A percentile compares a stretch with the other conserved stretches of the same genome.
These are phyloP conservation scores for Pachyseris speciosa DNA, from an alignment of 64 coral and sea anemone genomes.

Conservation along the genomic window DNA sequence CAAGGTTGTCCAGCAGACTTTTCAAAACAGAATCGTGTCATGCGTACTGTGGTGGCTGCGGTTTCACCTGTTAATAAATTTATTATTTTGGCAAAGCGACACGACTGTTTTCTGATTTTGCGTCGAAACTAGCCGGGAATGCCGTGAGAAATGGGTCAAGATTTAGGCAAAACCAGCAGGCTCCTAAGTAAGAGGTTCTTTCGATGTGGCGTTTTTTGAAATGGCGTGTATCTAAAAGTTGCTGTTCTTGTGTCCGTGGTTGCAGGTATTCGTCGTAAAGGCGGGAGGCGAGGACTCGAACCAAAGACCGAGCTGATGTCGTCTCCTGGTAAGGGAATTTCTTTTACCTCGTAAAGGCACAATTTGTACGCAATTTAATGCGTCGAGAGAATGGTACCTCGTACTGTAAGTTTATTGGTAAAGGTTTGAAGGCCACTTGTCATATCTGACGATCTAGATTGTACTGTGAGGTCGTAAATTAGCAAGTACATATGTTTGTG, in stretches of 20 bases:
- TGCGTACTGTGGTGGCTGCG: not conserved
- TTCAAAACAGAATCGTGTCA: not conserved
- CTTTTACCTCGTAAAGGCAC: not conserved
- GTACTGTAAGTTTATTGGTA: too few species aligned
- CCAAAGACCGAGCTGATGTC: not conserved
- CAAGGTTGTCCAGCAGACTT: not conserved
- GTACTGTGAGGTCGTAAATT: too few species aligned
- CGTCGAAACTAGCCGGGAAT: not conserved
- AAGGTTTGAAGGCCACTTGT: not conserved
- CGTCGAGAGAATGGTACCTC: not conserved
- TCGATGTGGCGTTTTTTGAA: not conserved
- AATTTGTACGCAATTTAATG: not conserved
- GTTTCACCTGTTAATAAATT: constrained; percentile 17
- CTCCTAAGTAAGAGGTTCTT: constrained; percentile 53
- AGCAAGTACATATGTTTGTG: too few species aligned
- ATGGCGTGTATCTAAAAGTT: not conserved
- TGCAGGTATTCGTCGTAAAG: constrained; percentile 68
- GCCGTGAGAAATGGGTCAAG: constrained; percentile 63
- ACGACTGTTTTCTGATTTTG: not conserved
- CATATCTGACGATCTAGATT: too few species aligned
- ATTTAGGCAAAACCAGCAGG: constrained; percentile 77
- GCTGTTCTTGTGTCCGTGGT: not conserved
- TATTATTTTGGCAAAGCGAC: not conserved
- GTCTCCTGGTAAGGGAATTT: not conserved
- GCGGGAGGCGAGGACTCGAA: constrained; percentile 37